Evolutionary conservation across 2,888 invertebrate genomes (phyloP).

Genomic region (Dilophus febrilis): DNA sequence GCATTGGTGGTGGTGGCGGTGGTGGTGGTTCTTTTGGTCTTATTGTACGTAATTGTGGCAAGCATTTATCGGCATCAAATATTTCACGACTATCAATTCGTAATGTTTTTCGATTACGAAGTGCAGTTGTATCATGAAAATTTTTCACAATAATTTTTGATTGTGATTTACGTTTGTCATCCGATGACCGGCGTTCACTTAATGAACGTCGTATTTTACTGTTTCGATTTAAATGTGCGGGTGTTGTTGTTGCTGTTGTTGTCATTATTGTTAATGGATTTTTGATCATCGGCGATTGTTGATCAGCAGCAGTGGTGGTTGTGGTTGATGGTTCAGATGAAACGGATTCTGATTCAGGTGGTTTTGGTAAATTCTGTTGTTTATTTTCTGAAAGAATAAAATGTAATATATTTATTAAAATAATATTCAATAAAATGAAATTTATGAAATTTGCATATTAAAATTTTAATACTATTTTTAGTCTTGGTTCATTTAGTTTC

Average conservation of each 20-base stretch:
- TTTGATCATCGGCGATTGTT: too few species aligned
- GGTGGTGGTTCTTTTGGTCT: constrained; percentile 34
- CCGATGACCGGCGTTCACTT: constrained; percentile 30
- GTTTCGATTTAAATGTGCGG: not conserved
- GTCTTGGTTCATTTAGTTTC: too few species aligned
- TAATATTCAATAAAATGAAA: too few species aligned
- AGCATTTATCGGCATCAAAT: constrained; percentile 30
- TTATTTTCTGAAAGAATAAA: too few species aligned
- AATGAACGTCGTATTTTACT: constrained; percentile 23
- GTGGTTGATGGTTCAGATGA: not conserved
- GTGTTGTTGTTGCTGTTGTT: not conserved
- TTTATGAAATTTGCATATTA: too few species aligned
- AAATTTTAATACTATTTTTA: too few species aligned
- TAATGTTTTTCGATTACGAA: constrained; percentile 46
- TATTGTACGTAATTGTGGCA: constrained; percentile 1
- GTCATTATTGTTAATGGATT: not conserved
- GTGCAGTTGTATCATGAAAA: constrained; percentile 71
- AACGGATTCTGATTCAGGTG: too few species aligned
- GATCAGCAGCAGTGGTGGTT: not conserved
- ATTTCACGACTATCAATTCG: constrained; percentile 45
- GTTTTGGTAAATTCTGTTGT: too few species aligned
- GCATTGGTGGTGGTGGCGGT: constrained; percentile 22
- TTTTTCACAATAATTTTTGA: constrained; percentile 32
- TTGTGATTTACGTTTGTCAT: constrained; percentile 21
- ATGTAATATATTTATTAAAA: too few species aligned